Conservation (phyloP, 2,113 vertebrate species). For the Paratilapia polleni region DNA sequence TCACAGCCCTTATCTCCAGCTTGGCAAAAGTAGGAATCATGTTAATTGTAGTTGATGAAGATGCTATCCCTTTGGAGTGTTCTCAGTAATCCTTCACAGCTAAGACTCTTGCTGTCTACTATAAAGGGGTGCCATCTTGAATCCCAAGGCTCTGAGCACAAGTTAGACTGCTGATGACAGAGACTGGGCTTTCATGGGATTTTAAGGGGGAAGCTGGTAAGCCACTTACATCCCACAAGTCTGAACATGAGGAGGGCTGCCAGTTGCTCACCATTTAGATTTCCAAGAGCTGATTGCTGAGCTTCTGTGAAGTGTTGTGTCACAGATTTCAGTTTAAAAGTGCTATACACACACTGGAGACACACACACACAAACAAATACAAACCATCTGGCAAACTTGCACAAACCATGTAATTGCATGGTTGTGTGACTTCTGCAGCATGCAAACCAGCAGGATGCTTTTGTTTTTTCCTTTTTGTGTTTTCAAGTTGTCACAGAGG, state of each 20-base stretch:
- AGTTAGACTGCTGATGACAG: conserved; percentile 56
- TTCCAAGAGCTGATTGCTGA: conserved; percentile 57
- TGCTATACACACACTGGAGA: background rate
- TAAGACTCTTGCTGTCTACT: conserved; percentile 44
- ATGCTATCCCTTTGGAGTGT: conserved; percentile 44
- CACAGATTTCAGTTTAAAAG: conserved; percentile 48
- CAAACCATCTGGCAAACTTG: conserved; percentile 35
- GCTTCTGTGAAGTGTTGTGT: conserved; percentile 42
- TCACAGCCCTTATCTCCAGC: conserved; percentile 44
- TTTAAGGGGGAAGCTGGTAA: conserved; percentile 60
- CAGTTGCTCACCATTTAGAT: conserved; percentile 53
- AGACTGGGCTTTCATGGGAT: conserved; percentile 60
- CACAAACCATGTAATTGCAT: background rate
- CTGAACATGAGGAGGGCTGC: conserved; percentile 50
- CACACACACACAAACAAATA: conserved; percentile 23
- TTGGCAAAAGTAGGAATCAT: conserved; percentile 46
- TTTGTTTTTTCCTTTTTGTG: background rate
- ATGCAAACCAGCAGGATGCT: conserved; percentile 1
- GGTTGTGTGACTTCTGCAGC: conserved; percentile 10
- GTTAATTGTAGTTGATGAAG: conserved; percentile 52
- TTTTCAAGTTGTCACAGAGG: conserved; percentile 27
- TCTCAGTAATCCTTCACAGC: conserved; percentile 53
- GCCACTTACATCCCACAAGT: conserved; percentile 65
- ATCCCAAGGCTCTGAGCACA: conserved; percentile 31
- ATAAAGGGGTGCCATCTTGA: conserved; percentile 56